phyloP scores from a whole-genome alignment of 2,113 vertebrate species.

The Microtus oregoni region DNA sequence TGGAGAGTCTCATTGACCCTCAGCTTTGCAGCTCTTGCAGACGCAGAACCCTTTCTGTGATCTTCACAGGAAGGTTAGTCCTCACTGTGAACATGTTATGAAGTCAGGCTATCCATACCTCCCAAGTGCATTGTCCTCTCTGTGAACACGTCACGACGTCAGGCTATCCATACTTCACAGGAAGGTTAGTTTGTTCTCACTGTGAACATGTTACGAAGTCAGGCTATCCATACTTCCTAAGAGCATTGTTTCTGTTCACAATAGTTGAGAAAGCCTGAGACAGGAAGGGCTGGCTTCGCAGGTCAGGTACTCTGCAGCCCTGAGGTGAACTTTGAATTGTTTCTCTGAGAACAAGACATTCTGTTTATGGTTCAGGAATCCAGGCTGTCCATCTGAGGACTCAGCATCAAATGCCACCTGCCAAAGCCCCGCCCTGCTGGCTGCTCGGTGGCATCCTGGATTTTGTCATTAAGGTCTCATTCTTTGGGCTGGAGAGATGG shows the following conservation, averaged over 20 bases:
- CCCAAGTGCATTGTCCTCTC: too few relatives aligned
- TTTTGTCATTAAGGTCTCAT: neutral
- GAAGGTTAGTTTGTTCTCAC: too few relatives aligned
- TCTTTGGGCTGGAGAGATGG: neutral
- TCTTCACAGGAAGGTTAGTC: neutral
- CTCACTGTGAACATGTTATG: neutral
- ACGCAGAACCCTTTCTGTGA: neutral
- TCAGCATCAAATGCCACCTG: rapidly evolving
- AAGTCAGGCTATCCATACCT: neutral
- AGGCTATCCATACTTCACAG: neutral
- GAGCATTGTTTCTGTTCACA: neutral
- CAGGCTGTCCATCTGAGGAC: neutral
- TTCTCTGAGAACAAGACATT: neutral
- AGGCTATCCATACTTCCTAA: neutral
- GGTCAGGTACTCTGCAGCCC: neutral
- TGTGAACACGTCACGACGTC: too few relatives aligned
- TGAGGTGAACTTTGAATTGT: neutral
- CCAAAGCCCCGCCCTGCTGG: rapidly evolving
- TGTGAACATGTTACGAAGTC: too few relatives aligned
- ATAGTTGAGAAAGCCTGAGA: neutral
- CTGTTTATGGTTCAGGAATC: neutral
- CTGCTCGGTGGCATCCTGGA: rapidly evolving
- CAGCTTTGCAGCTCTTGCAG: neutral
- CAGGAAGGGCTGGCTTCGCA: neutral
- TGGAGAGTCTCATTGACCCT: neutral